phyloP scores from a whole-genome alignment of 2,113 vertebrate species.

The Nycticryphes semicollaris region DNA sequence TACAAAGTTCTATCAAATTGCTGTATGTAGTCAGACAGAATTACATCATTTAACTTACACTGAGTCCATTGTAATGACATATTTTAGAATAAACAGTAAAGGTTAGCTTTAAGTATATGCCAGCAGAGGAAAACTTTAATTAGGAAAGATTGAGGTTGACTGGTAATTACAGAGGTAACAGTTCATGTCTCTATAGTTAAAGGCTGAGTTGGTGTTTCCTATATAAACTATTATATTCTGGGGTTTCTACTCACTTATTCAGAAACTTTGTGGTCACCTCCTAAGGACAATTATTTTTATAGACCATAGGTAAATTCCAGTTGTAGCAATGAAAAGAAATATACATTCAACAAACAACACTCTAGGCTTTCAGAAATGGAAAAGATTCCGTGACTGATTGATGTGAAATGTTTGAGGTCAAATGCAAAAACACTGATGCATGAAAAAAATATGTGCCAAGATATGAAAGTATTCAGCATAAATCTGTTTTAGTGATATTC shows the following conservation, averaged over 20 bases:
- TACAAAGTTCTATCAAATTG: neutral
- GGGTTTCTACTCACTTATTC: neutral
- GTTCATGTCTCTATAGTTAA: neutral
- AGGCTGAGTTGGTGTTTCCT: neutral
- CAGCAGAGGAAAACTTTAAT: constrained; percentile 13
- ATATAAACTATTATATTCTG: neutral
- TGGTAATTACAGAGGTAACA: constrained; percentile 8
- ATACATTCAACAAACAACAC: neutral
- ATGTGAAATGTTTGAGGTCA: neutral
- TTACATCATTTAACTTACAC: neutral
- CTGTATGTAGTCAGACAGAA: neutral
- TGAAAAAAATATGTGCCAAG: neutral
- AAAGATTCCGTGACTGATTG: neutral
- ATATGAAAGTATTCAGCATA: neutral
- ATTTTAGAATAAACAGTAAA: neutral
- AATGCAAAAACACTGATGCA: neutral
- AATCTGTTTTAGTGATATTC: neutral
- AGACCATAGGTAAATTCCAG: neutral
- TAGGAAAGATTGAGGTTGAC: neutral
- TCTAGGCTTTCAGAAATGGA: neutral
- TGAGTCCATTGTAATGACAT: neutral
- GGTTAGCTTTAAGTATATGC: neutral
- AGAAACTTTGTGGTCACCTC: neutral
- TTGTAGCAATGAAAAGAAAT: neutral
- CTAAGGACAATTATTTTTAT: neutral